phyloP scores from a whole-genome alignment of 1,140 invertebrate genomes.

The Papilio aristodemus region DNA sequence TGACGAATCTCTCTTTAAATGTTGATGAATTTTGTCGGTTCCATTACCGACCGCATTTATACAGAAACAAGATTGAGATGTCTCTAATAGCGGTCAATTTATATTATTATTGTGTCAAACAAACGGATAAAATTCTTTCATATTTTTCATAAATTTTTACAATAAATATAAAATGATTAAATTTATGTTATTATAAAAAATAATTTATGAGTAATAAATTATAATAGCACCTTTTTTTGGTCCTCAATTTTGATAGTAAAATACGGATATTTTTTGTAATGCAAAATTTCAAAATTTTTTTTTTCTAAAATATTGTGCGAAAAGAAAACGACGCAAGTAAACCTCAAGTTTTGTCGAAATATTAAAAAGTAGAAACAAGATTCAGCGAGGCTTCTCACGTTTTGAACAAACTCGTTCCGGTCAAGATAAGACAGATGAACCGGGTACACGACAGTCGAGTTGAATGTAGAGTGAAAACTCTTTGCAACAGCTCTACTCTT shows the following conservation, averaged over 20 bases:
- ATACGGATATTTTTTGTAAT: neutral
- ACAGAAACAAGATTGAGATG: neutral
- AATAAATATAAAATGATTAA: too few relatives aligned
- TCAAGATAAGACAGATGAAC: conserved; percentile 32
- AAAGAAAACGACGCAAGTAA: neutral
- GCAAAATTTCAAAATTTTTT: neutral
- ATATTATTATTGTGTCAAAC: neutral
- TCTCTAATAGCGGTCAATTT: neutral
- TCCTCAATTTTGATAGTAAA: too few relatives aligned
- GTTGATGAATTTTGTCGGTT: conserved; percentile 10
- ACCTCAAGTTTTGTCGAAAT: conserved; percentile 14
- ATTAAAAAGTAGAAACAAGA: conserved; percentile 25
- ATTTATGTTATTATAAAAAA: too few relatives aligned
- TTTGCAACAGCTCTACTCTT: neutral
- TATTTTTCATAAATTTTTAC: neutral
- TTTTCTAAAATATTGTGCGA: neutral
- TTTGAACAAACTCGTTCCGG: conserved; percentile 29
- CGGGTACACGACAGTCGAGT: conserved; percentile 10
- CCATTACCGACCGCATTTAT: neutral
- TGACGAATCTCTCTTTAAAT: conserved; percentile 28
- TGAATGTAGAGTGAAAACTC: conserved; percentile 15
- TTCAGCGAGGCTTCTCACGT: conserved; percentile 26
- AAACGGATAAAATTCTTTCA: neutral
- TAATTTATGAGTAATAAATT: too few relatives aligned
- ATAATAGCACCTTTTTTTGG: too few relatives aligned